Evolutionary conservation across 1,140 invertebrate species (phyloP).

Genomic region (Panulirus ornatus): DNA sequence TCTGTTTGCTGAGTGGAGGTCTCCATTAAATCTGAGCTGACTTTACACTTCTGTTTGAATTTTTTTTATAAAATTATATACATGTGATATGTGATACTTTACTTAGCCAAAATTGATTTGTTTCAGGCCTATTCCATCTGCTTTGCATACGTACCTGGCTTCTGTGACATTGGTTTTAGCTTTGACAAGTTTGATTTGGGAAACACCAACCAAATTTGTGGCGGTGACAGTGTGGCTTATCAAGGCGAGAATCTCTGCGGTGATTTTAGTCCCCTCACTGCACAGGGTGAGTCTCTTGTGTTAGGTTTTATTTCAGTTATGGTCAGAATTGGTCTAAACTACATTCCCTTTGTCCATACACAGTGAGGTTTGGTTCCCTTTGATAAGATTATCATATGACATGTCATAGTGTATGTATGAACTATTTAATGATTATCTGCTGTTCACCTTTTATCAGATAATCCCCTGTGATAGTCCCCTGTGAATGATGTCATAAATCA

Average conservation of each 20-base stretch:
- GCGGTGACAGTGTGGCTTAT: conserved; percentile 84
- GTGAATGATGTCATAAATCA: no score
- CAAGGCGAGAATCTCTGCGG: conserved; percentile 85
- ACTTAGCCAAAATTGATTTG: no score
- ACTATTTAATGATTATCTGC: background rate
- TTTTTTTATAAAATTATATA: no score
- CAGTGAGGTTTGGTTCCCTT: background rate
- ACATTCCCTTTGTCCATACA: background rate
- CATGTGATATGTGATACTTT: no score
- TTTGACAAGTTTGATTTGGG: conserved; percentile 79
- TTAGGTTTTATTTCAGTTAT: background rate
- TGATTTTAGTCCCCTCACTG: conserved; percentile 77
- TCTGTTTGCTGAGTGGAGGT: no score
- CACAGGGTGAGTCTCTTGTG: conserved; percentile 5
- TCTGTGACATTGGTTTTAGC: conserved; percentile 84
- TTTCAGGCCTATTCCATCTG: conserved; percentile 89
- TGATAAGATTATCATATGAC: background rate
- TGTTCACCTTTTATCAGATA: background rate
- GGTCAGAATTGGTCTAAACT: background rate
- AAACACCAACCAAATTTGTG: conserved; percentile 82
- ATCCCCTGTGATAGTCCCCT: background rate
- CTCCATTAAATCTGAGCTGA: no score
- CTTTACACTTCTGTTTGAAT: no score
- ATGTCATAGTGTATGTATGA: background rate
- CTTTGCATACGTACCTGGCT: conserved; percentile 82